Evolutionary conservation across 1,140 invertebrate species (phyloP).

Genomic region (Dinothrombium tinctorium): DNA sequence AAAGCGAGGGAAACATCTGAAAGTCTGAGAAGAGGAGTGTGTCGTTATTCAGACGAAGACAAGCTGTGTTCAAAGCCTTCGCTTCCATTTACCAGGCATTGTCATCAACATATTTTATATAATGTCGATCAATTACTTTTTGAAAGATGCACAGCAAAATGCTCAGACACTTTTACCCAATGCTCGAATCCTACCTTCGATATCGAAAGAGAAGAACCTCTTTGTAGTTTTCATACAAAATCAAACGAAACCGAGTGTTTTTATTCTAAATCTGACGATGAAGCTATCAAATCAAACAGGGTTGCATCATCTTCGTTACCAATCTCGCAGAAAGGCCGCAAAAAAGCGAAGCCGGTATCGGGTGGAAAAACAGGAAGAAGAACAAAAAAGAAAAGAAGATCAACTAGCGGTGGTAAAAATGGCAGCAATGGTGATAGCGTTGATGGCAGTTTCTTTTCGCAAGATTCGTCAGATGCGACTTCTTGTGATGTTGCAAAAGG

Average conservation of each 20-base stretch:
- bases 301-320: neutral
- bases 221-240: conserved; percentile 54
- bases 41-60: conserved; percentile 21
- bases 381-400: neutral
- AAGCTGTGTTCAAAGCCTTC: conserved; percentile 31
- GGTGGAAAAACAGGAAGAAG: neutral
- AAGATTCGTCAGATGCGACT: conserved; percentile 1
- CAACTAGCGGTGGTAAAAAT: neutral
- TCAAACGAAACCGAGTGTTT: conserved; percentile 1
- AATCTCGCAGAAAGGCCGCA: neutral
- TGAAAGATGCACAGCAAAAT: conserved; percentile 61
- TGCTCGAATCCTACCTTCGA: conserved; percentile 68
- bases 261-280: neutral
- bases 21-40: conserved; percentile 17
- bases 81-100: conserved; percentile 58
- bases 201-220: conserved; percentile 49
- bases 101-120: conserved; percentile 56
- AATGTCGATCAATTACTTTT: conserved; percentile 67
- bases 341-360: neutral
- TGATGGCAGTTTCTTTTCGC: neutral
- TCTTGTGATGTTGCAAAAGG: neutral
- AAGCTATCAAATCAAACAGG: neutral
- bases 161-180: conserved; percentile 54
- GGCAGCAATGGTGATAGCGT: neutral
- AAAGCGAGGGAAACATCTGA: neutral